These are phyloP conservation scores for Hypsopygia costalis DNA, from an alignment of 2,888 invertebrate species.

Conservation along the genomic window DNA sequence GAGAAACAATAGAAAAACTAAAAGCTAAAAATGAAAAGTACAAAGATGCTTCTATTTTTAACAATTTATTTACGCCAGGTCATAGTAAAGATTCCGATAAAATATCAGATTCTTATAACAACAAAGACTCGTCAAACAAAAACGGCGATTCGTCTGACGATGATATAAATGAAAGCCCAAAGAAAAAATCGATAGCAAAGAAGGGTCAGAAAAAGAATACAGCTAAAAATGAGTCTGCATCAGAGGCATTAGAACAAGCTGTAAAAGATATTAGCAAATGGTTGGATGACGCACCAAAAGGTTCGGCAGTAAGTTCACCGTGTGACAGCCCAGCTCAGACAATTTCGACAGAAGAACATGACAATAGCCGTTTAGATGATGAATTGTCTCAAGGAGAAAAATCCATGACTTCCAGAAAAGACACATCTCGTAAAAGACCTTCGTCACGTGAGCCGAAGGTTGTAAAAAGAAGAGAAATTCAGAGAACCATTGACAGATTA, in stretches of 20 bases:
- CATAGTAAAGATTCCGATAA: constrained; percentile 37
- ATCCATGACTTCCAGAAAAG: constrained; percentile 53
- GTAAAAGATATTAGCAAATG: constrained; percentile 93
- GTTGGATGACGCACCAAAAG: constrained; percentile 91
- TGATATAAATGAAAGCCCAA: constrained; percentile 31
- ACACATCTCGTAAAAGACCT: constrained; percentile 64
- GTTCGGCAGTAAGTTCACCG: constrained; percentile 88
- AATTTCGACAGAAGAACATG: constrained; percentile 81
- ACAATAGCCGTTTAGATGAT: constrained; percentile 68
- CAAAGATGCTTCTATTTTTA: constrained; percentile 55
- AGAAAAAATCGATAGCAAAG: constrained; percentile 46
- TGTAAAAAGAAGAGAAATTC: constrained; percentile 84
- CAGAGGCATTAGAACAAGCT: constrained; percentile 82
- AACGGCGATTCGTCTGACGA: constrained; percentile 37
- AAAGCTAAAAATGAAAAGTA: constrained; percentile 82
- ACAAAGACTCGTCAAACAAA: constrained; percentile 37
- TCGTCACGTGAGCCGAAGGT: constrained; percentile 64
- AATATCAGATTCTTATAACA: constrained; percentile 34
- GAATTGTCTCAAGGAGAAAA: constrained; percentile 62
- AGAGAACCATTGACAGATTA: constrained; percentile 90
- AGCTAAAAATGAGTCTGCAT: constrained; percentile 79
- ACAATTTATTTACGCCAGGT: constrained; percentile 47
- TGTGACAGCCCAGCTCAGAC: constrained; percentile 88
- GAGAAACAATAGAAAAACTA: constrained; percentile 82
- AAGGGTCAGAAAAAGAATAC: constrained; percentile 65